Evolutionary conservation across 2,888 invertebrate genomes (phyloP).

Genomic region (Drosophila dives): DNA sequence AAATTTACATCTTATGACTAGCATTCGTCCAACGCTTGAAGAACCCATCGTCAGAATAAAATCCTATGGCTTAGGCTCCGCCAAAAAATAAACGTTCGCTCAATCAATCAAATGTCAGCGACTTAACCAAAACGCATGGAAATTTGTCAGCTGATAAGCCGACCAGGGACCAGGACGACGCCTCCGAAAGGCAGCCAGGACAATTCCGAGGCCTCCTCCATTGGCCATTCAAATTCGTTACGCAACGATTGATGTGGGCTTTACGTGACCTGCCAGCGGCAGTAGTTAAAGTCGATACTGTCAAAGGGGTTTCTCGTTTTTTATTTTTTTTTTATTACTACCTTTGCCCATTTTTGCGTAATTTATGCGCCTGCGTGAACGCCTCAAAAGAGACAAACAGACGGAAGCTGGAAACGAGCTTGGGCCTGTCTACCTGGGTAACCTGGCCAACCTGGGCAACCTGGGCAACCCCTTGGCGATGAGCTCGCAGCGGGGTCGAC

Average conservation of each 20-base stretch:
- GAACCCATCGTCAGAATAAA: slow-evolving; percentile 19
- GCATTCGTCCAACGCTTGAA: not conserved
- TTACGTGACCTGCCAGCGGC: slow-evolving; percentile 76
- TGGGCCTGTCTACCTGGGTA: slow-evolving; percentile 46
- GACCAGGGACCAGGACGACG: slow-evolving; percentile 28
- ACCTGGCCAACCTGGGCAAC: slow-evolving; percentile 3
- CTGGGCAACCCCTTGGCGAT: slow-evolving; percentile 40
- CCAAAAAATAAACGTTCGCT: slow-evolving; percentile 39
- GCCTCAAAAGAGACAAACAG: slow-evolving; percentile 62
- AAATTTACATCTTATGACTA: not conserved
- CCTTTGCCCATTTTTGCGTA: slow-evolving; percentile 51
- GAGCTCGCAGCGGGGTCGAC: slow-evolving; percentile 53
- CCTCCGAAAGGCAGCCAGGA: slow-evolving; percentile 38
- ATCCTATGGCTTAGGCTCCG: slow-evolving; percentile 26
- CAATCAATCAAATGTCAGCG: slow-evolving; percentile 76
- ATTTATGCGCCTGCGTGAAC: slow-evolving; percentile 83
- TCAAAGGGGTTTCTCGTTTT: slow-evolving; percentile 59
- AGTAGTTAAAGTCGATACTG: slow-evolving; percentile 13
- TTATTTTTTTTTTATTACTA: slow-evolving; percentile 4
- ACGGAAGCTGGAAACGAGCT: slow-evolving; percentile 46
- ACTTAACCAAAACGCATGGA: slow-evolving; percentile 46
- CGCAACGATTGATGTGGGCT: slow-evolving; percentile 79
- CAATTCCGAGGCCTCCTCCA: not conserved
- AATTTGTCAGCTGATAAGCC: slow-evolving; percentile 78
- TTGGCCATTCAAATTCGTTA: slow-evolving; percentile 51